Evolutionary conservation across 2,888 invertebrate species (phyloP), one percentile per base, ranked within the genome.

Genomic region (Nomada fabriciana): DNA sequence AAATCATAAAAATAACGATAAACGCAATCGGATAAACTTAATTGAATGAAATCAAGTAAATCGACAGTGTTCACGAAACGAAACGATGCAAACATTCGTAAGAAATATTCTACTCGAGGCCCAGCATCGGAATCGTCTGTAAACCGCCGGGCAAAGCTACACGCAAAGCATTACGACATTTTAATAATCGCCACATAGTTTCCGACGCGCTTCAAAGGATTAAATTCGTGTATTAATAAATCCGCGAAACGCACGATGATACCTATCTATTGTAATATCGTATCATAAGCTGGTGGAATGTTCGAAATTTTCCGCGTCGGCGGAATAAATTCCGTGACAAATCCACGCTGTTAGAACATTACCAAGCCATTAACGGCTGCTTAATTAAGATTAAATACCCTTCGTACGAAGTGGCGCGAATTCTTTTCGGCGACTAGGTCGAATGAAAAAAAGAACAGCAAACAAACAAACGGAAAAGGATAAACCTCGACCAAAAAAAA

Each of bases 161-260:
- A 25, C 55, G 50, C 18, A n/a, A n/a, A n/a, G 70, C 60, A 36
- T 69, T 67, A 61, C 42, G 80, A 71, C 63, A 80, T 80, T 82
- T 82, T 80, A 80, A 82, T 82, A 86, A 72, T 71, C 77, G 59
- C 59, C 70, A 68, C 80, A 75, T 80, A 81, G 76, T 83, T 85
- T 80, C 67, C 61, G 0, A 29, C 55, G 52, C 18, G 63, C 72
- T 83, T 78, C 80, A 73, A 88, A 77, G 80, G 80, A 80, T 80
- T 80, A 78, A 80, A 76, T 76, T 73, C 53, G 74, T 42, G 71
- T 80, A 77, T 88, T 85, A 83, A 82, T 82, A 82, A 82, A 82
- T 82, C 80, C 53, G 25, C 4, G 75, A 75, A 71, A 63, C 78
- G 75, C 36, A 65, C 75, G 82, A 68, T 63, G 61, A 75, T 61